Percentiles rank a stretch among this genome's conserved stretches.
phyloP scores from a whole-genome alignment of 2,113 vertebrate species.

The Trachemys scripta region DNA sequence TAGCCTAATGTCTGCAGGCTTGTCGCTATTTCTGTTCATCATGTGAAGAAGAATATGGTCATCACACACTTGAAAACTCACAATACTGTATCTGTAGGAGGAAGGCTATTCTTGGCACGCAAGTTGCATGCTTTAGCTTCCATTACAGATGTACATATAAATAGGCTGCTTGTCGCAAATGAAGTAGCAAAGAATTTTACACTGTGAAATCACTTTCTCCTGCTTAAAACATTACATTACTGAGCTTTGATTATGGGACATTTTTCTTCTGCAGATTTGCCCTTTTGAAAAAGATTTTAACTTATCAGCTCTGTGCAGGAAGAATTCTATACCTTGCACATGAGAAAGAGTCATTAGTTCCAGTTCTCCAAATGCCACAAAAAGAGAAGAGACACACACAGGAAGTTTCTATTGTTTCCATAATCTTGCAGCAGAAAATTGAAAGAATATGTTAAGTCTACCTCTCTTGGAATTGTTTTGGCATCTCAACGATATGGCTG shows the following conservation, averaged over 20 bases:
- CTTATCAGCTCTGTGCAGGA: not conserved
- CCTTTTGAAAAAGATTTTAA: not conserved
- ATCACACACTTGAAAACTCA: not conserved
- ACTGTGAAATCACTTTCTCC: not conserved
- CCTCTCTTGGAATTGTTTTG: not conserved
- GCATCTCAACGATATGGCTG: not conserved
- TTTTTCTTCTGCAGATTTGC: conserved; percentile 8
- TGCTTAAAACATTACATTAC: conserved; percentile 9
- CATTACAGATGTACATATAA: not conserved
- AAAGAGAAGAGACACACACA: not conserved
- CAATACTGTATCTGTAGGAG: not conserved
- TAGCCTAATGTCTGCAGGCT: not conserved
- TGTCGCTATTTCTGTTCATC: conserved; percentile 4
- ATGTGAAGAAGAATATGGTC: not conserved
- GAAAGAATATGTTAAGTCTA: not conserved
- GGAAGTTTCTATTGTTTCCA: not conserved
- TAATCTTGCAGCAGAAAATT: not conserved
- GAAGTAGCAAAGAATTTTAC: not conserved
- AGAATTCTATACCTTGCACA: not conserved
- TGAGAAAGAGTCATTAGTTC: not conserved
- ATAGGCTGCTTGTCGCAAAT: conserved; percentile 13
- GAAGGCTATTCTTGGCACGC: conserved; percentile 32
- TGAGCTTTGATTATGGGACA: not conserved
- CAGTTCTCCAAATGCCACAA: not conserved
- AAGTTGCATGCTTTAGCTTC: conserved; percentile 26